A percentile compares a stretch with the other conserved stretches of the same genome.
Conservation (phyloP, 1,140 invertebrate species). For the Trichogramma pretiosum region DNA sequence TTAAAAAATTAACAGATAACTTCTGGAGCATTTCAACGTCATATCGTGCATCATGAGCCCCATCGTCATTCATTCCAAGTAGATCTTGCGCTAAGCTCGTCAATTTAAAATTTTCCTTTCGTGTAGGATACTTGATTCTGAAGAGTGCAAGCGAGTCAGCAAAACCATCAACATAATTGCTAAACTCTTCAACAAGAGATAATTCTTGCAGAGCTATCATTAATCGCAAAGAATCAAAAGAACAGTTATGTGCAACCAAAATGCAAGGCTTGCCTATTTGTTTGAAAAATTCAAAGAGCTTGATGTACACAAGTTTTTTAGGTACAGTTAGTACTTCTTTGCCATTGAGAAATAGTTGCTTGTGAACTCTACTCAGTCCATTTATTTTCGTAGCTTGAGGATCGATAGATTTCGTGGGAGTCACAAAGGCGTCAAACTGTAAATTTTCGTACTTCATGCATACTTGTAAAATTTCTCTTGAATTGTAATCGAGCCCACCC, state of each 20-base stretch:
- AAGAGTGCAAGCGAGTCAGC: no score
- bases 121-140: no score
- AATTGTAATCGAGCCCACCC: neutral
- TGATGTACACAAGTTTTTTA: neutral
- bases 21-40: no score
- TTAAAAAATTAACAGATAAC: no score
- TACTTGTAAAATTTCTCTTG: no score
- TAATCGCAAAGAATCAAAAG: neutral
- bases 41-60: no score
- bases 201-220: neutral
- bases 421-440: neutral
- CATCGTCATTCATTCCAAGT: no score
- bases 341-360: neutral
- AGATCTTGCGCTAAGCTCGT: no score
- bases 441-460: neutral
- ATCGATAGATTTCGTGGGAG: neutral
- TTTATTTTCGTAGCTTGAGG: neutral
- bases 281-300: neutral
- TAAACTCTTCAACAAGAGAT: neutral
- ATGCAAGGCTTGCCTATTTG: neutral
- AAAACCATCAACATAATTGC: neutral
- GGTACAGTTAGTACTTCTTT: neutral
- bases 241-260: neutral
- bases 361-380: neutral
- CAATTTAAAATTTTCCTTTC: no score